Evolutionary conservation across 2,797 vertebrate genomes (phyloP), one percentile per base, ranked within the genome.

Genomic region (Percopsis omiscomaycus): DNA sequence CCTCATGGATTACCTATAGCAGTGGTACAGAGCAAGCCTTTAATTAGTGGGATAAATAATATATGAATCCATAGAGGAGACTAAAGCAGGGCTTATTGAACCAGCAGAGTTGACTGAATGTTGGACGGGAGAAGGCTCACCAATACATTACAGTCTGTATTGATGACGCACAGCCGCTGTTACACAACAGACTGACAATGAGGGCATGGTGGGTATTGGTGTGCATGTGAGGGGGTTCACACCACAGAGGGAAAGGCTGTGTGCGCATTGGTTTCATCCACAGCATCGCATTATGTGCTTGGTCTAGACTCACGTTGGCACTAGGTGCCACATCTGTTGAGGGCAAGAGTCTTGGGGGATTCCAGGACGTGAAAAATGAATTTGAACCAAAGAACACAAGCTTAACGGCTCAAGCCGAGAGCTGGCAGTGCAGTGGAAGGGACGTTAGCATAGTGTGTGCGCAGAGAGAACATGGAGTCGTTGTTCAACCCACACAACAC

Each of bases 1-100:
- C 65, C 69, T 59, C 27, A 62, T 80, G 65, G 77, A 87, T 82
- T 84, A 78, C 69, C 61, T 59, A 10, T 77, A 52, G 61, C 76
- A 79, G 75, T 85, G 78, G 84, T 84, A 79, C 69, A 71, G 77
- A 82, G 74, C 61, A 79, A 69, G 64, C 66, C 80, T 89, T 90
- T 85, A 88, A 89, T 86, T 89, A 86, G 68, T 55, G 49, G 6
- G 52, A 82, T 88, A 74, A 84, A 89, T 86, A 89, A 84, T 86
- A 79, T 56, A 84, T 84, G 60, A 74, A 68, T 46, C 63, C 68
- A 80, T 65, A 71, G 59, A 69, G 73, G 64, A 66, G 71, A 70
- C 59, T 71, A 69, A 69, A 5, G 1, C 32, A 74, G 70, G 81
- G 57, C 61, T 81, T 81, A 72, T 79, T 78, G 77, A 77, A 67